Percentiles rank a stretch among this genome's conserved stretches.
Conservation (phyloP, 2,888 invertebrate genomes). For the Napeogenes inachia region DNA sequence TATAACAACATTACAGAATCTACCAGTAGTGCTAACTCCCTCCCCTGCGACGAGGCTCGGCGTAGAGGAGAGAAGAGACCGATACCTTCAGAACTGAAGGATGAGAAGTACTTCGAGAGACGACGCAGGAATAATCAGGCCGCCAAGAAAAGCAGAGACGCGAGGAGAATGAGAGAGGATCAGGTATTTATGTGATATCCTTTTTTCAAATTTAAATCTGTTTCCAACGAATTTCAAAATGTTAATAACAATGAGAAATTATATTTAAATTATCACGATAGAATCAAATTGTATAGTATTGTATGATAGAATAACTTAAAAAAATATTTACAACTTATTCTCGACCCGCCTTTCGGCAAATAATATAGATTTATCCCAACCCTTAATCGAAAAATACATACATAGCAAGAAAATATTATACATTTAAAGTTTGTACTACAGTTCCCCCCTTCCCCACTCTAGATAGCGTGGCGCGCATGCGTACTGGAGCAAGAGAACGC, state of each 20-base stretch:
- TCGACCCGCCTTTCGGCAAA: no score
- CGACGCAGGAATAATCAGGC: constrained; percentile 93
- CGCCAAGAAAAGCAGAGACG: constrained; percentile 94
- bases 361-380: no score
- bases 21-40: constrained; percentile 5
- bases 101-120: constrained; percentile 92
- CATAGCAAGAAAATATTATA: no score
- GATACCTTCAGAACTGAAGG: constrained; percentile 91
- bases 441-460: background rate
- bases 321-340: no score
- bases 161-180: constrained; percentile 90
- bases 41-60: constrained; percentile 53
- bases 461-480: constrained; percentile 90
- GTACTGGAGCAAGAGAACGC: constrained; percentile 93
- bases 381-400: no score
- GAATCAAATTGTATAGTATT: no score
- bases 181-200: constrained; percentile 70
- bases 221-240: no score
- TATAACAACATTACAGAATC: background rate
- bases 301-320: no score
- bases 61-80: constrained; percentile 90
- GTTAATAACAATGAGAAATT: no score
- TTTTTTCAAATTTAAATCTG: no score
- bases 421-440: background rate
- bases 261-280: no score